phyloP scores from a whole-genome alignment of 2,888 invertebrate species.

The Hypolimnas misippus region DNA sequence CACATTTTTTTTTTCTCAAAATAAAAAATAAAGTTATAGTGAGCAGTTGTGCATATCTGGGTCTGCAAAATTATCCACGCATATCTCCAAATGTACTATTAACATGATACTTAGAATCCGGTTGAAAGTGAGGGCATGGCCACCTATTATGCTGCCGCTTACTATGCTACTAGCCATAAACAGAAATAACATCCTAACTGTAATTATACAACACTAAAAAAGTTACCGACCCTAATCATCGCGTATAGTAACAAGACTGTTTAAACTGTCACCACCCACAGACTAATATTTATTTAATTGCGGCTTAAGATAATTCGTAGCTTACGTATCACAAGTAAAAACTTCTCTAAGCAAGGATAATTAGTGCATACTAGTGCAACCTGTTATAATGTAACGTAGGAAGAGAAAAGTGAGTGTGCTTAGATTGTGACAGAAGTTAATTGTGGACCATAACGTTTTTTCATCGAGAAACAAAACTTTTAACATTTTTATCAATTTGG shows the following conservation, averaged over 20 bases:
- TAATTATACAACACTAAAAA: neutral
- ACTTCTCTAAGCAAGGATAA: conserved; percentile 6
- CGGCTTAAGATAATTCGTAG: neutral
- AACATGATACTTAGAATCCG: neutral
- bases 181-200: neutral
- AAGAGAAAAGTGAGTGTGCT: conserved; percentile 1
- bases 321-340: conserved; percentile 11
- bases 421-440: conserved; percentile 1
- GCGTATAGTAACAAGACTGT: neutral
- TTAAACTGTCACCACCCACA: neutral
- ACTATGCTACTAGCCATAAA: neutral
- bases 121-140: neutral
- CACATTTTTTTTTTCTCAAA: no score
- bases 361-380: conserved; percentile 9
- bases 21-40: neutral
- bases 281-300: neutral
- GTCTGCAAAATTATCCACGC: neutral
- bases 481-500: neutral
- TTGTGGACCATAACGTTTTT: neutral
- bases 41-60: neutral
- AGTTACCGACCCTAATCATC: neutral
- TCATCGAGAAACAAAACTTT: neutral
- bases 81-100: neutral
- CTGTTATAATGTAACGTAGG: conserved; percentile 13
- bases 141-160: neutral